Evolutionary conservation across 2,888 invertebrate species (phyloP).

Genomic region (Spodoptera littoralis): DNA sequence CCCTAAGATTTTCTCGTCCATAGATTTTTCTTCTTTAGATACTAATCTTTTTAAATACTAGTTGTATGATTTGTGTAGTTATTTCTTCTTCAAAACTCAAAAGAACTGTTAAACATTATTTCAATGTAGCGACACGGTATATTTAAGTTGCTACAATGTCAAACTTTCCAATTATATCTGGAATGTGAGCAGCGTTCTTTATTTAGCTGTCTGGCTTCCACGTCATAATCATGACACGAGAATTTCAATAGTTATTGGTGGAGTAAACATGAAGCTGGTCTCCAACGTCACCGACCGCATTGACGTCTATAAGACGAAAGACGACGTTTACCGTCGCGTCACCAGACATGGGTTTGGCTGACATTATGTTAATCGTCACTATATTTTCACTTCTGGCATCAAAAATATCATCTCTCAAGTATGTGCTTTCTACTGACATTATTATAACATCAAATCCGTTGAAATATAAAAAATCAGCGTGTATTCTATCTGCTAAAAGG

Average conservation of each 20-base stretch:
- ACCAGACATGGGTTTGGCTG: constrained; percentile 51
- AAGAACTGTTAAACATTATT: neutral
- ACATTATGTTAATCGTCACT: constrained; percentile 42
- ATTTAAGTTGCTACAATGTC: constrained; percentile 24
- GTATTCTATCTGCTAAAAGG: constrained; percentile 13
- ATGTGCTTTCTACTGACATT: neutral
- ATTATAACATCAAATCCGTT: neutral
- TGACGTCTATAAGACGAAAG: constrained; percentile 59
- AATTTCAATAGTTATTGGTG: constrained; percentile 50
- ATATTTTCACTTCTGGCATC: constrained; percentile 17
- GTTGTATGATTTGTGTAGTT: neutral
- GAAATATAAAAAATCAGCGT: neutral
- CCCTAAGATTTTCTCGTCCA: neutral
- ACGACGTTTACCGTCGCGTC: constrained; percentile 63
- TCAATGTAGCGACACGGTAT: constrained; percentile 9
- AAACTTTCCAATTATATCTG: constrained; percentile 28
- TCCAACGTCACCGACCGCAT: constrained; percentile 62
- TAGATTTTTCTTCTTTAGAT: constrained; percentile 1
- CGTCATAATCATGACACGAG: constrained; percentile 56
- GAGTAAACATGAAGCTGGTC: constrained; percentile 47
- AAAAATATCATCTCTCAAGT: constrained; percentile 4
- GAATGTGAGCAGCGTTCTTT: constrained; percentile 41
- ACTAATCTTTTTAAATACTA: neutral
- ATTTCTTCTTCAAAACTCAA: neutral
- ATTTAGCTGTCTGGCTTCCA: constrained; percentile 48